Conservation (phyloP, 2,888 invertebrate species). For the Polydrusus pterygomalis region DNA sequence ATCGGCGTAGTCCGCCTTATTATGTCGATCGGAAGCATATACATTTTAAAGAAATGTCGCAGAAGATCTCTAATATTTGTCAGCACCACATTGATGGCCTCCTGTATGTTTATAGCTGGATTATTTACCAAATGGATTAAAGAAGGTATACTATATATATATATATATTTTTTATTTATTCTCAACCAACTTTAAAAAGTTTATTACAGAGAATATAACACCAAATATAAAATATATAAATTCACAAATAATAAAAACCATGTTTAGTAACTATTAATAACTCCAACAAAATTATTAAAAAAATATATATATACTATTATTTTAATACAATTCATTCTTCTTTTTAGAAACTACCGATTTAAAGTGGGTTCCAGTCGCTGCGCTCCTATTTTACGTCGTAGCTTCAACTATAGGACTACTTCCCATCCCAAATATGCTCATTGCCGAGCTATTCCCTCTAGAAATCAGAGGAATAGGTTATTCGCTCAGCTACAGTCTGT, state of each 20-base stretch:
- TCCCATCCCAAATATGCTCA: conserved; percentile 78
- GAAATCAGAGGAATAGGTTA: conserved; percentile 77
- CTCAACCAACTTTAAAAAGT: no score
- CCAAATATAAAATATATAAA: no score
- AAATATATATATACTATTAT: no score
- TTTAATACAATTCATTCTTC: no score
- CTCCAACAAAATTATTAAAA: no score
- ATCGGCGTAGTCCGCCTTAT: conserved; percentile 75
- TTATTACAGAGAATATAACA: not conserved
- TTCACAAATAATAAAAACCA: no score
- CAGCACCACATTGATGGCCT: conserved; percentile 74
- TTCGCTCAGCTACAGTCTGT: conserved; percentile 75
- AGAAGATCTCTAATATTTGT: conserved; percentile 74
- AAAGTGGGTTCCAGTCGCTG: conserved; percentile 73
- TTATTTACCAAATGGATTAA: conserved; percentile 73
- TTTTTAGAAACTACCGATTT: conserved; percentile 64
- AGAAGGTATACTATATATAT: no score
- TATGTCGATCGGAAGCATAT: conserved; percentile 76
- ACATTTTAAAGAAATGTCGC: conserved; percentile 73
- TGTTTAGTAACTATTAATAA: no score
- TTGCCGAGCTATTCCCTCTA: conserved; percentile 77
- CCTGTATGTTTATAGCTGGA: conserved; percentile 75
- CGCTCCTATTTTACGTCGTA: conserved; percentile 76
- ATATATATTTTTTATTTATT: no score
- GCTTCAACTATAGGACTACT: conserved; percentile 75